phyloP scores from a whole-genome alignment of 2,888 invertebrate genomes.

The Dimorphilus gyrociliatus region DNA sequence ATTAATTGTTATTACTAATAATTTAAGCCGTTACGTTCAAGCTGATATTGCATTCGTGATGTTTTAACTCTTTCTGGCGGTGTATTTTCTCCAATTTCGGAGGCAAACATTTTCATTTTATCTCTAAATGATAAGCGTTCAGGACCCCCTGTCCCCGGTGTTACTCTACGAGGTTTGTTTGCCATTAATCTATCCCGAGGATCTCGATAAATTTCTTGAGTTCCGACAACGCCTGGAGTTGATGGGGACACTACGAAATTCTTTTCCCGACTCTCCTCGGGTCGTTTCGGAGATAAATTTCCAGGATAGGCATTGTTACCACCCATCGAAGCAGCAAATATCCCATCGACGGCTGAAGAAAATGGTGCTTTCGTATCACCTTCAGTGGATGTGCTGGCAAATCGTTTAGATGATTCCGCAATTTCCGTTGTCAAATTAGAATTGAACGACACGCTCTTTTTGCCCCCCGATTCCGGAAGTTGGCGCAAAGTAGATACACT shows the following conservation, averaged over 20 bases:
- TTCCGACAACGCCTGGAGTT: slow-evolving; percentile 90
- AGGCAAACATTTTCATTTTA: slow-evolving; percentile 98
- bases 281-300: no score
- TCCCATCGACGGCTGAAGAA: no score
- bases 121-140: slow-evolving; percentile 92
- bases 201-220: slow-evolving; percentile 93
- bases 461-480: slow-evolving; percentile 18
- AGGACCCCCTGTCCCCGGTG: slow-evolving; percentile 10
- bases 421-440: slow-evolving; percentile 34
- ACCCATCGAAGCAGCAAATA: no score
- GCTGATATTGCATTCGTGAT: slow-evolving; percentile 82
- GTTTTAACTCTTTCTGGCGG: slow-evolving; percentile 89
- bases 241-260: no score
- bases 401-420: no score
- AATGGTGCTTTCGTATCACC: no score
- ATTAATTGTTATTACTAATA: no score
- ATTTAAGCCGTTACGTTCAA: slow-evolving; percentile 51
- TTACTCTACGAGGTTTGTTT: slow-evolving; percentile 38
- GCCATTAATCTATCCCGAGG: slow-evolving; percentile 72
- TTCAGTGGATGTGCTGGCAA: no score
- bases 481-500: slow-evolving; percentile 7
- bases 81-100: slow-evolving; percentile 82
- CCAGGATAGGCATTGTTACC: no score
- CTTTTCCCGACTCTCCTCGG: no score
- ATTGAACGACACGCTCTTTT: slow-evolving; percentile 39